Conservation (phyloP, 2,888 invertebrate species). For the Aleiodes testaceus region DNA sequence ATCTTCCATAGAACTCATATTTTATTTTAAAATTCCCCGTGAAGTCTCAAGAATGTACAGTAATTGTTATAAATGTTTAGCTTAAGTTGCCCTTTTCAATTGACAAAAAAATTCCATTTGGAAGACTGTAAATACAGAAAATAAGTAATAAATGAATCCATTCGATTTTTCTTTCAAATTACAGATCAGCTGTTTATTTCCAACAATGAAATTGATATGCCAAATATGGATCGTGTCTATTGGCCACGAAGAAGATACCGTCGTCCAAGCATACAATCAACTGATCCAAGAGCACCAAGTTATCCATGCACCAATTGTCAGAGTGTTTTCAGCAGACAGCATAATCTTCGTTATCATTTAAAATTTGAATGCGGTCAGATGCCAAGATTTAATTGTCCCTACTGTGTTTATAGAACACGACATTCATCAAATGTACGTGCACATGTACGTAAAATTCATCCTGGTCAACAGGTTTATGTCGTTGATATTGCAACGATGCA, state of each 20-base stretch:
- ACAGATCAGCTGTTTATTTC: slow-evolving; percentile 1
- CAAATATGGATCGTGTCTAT: neutral
- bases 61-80: neutral
- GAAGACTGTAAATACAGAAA: neutral
- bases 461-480: slow-evolving; percentile 55
- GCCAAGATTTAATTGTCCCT: slow-evolving; percentile 64
- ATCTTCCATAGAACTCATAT: neutral
- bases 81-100: neutral
- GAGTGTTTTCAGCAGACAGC: slow-evolving; percentile 59
- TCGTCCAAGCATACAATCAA: slow-evolving; percentile 20
- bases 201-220: neutral
- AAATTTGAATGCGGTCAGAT: slow-evolving; percentile 62
- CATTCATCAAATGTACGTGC: slow-evolving; percentile 62
- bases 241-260: slow-evolving; percentile 34
- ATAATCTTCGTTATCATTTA: slow-evolving; percentile 59
- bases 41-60: slow-evolving; percentile 9
- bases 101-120: neutral
- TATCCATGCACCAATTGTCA: slow-evolving; percentile 57
- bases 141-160: neutral
- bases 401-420: slow-evolving; percentile 59
- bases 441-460: slow-evolving; percentile 60
- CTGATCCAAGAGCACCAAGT: slow-evolving; percentile 45
- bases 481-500: slow-evolving; percentile 56
- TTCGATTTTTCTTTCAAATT: slow-evolving; percentile 21
- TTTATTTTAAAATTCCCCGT: too few species aligned